Evolutionary conservation across 2,888 invertebrate genomes (phyloP).

Genomic region (Eumacrocentrus americanus): DNA sequence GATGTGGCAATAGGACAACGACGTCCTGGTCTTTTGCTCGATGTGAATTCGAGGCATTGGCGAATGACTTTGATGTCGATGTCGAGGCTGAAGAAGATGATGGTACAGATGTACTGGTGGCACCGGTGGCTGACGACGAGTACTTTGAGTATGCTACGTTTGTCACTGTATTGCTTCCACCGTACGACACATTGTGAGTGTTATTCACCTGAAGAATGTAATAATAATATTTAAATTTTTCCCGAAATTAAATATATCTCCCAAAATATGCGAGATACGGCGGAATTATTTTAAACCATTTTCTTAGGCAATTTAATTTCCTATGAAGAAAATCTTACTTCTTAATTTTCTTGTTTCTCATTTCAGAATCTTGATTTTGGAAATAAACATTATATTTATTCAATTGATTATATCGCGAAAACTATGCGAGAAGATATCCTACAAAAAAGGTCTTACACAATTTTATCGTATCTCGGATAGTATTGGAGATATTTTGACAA

Average conservation of each 20-base stretch:
- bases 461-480: no score
- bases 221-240: no score
- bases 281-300: no score
- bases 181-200: constrained; percentile 76
- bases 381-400: constrained; percentile 2
- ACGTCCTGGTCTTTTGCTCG: constrained; percentile 51
- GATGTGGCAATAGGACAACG: constrained; percentile 51
- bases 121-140: constrained; percentile 33
- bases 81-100: constrained; percentile 35
- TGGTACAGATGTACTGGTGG: constrained; percentile 25
- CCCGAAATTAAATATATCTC: no score
- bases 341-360: not conserved
- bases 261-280: no score
- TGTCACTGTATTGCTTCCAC: constrained; percentile 65
- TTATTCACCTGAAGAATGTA: constrained; percentile 64
- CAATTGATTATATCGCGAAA: no score
- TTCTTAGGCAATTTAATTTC: not conserved
- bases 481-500: no score
- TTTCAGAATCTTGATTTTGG: not conserved
- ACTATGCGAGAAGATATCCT: no score
- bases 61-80: constrained; percentile 35
- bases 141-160: constrained; percentile 64
- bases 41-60: constrained; percentile 28
- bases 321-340: not conserved
- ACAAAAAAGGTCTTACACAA: no score